Conservation (phyloP, 2,797 vertebrate genomes). For the Catharus ustulatus region DNA sequence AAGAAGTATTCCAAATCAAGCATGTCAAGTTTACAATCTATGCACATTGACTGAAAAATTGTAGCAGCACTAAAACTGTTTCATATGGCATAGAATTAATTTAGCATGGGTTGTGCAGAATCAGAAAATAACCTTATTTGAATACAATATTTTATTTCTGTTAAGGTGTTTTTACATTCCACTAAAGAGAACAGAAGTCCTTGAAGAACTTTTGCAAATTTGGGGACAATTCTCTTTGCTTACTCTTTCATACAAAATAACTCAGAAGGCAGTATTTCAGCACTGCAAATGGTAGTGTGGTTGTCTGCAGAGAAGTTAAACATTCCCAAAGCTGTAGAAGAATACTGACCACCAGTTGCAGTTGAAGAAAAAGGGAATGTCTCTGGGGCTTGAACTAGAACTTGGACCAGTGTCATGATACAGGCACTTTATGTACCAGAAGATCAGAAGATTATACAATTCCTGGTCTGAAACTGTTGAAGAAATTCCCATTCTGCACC, state of each 20-base stretch:
- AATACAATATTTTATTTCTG: background rate
- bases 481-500: background rate
- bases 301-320: background rate
- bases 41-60: background rate
- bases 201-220: background rate
- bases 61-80: background rate
- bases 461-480: background rate
- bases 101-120: background rate
- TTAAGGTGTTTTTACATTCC: background rate
- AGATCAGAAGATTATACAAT: background rate
- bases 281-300: background rate
- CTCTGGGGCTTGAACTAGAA: background rate
- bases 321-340: background rate
- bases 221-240: background rate
- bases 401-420: background rate
- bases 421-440: background rate
- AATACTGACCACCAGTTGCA: background rate
- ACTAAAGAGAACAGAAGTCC: background rate
- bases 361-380: background rate
- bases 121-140: background rate
- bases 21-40: background rate
- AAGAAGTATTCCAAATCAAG: background rate
- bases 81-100: background rate
- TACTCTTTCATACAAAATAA: background rate
- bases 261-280: background rate